Percentiles rank a stretch among this genome's conserved stretches.
Conservation (phyloP, 1,140 invertebrate species). For the Caenorhabditis briggsae region DNA sequence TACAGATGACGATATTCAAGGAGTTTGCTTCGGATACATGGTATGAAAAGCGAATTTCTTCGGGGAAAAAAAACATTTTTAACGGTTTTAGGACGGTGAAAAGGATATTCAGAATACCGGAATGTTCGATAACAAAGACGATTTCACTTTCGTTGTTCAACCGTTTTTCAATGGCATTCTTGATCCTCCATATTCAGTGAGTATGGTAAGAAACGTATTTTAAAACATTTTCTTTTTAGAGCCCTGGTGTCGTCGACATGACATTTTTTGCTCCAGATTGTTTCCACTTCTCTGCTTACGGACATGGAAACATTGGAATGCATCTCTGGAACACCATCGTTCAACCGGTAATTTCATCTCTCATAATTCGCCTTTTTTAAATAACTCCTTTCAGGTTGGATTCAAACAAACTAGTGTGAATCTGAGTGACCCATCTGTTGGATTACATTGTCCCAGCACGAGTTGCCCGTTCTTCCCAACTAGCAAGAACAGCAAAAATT, state of each 20-base stretch:
- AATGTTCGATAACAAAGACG: constrained; percentile 78
- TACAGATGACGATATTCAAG: constrained; percentile 63
- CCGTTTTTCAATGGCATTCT: constrained; percentile 67
- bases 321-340: constrained; percentile 85
- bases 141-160: constrained; percentile 79
- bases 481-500: constrained; percentile 63
- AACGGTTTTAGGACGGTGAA: constrained; percentile 48
- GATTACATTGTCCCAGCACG: constrained; percentile 63
- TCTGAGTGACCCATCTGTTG: constrained; percentile 54
- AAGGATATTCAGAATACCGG: constrained; percentile 69
- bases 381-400: constrained; percentile 17
- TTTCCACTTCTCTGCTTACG: constrained; percentile 84
- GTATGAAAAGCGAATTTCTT: not conserved
- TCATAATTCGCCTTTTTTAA: constrained; percentile 72
- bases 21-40: constrained; percentile 62
- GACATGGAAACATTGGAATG: constrained; percentile 82
- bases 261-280: constrained; percentile 83
- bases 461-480: constrained; percentile 66
- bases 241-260: constrained; percentile 79
- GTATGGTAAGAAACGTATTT: not conserved
- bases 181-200: constrained; percentile 4
- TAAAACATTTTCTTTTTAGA: not conserved
- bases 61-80: not conserved
- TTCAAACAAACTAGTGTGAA: constrained; percentile 65
- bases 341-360: constrained; percentile 84